Conservation (phyloP, 2,113 vertebrate genomes). For the Zingel zingel region DNA sequence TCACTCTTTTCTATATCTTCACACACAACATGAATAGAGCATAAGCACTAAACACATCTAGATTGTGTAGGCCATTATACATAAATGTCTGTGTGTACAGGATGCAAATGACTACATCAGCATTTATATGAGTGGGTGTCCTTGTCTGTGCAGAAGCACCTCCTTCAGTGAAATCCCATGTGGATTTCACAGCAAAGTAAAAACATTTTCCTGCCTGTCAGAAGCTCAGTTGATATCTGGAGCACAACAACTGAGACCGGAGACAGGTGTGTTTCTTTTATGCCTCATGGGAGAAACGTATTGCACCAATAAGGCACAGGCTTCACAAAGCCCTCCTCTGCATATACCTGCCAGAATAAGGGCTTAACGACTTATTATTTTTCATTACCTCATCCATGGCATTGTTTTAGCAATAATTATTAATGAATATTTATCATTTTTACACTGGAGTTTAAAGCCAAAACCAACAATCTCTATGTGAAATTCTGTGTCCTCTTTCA, state of each 20-base stretch:
- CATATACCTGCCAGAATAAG: background rate
- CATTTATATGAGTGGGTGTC: slow-evolving; percentile 1
- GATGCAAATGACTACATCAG: background rate
- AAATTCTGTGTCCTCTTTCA: background rate
- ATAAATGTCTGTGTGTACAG: background rate
- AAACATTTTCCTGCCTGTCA: slow-evolving; percentile 39
- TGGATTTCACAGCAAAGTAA: slow-evolving; percentile 43
- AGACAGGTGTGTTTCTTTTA: slow-evolving; percentile 7
- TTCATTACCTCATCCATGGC: background rate
- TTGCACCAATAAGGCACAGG: background rate
- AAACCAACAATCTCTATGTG: background rate
- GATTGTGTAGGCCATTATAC: too few relatives aligned
- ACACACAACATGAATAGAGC: background rate
- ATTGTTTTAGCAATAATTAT: background rate
- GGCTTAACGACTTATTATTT: background rate
- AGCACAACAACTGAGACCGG: slow-evolving; percentile 36
- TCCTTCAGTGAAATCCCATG: slow-evolving; percentile 20
- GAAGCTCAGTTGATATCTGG: slow-evolving; percentile 41
- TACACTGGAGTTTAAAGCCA: background rate
- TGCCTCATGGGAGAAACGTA: slow-evolving; percentile 6
- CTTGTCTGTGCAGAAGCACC: slow-evolving; percentile 10
- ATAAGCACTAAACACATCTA: background rate
- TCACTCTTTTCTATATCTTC: background rate
- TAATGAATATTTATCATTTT: background rate
- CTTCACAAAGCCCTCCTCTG: slow-evolving; percentile 5